phyloP scores from a whole-genome alignment of 2,113 vertebrate species.

The Prionailurus viverrinus region DNA sequence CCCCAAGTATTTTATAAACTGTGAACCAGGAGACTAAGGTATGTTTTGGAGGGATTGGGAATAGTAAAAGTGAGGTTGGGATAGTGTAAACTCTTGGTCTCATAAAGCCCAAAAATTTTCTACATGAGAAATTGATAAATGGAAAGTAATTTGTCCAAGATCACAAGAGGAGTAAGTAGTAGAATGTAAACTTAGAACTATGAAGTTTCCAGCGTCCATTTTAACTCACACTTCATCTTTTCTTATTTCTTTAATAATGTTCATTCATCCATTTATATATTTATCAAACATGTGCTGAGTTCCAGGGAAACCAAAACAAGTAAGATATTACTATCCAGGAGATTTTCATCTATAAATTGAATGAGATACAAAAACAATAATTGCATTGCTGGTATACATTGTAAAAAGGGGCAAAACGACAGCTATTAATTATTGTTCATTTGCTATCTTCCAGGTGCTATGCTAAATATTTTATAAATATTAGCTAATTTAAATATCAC shows the following conservation, averaged over 20 bases:
- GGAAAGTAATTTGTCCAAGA: not conserved
- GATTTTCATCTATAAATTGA: not conserved
- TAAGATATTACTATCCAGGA: conserved; percentile 37
- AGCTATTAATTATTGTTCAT: conserved; percentile 14
- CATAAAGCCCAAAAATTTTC: conserved; percentile 47
- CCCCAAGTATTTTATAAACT: not conserved
- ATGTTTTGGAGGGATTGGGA: not conserved
- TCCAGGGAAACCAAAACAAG: conserved; percentile 5
- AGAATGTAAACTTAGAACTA: conserved; percentile 38
- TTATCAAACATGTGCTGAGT: conserved; percentile 46
- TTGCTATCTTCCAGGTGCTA: conserved; percentile 11
- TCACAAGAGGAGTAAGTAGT: not conserved
- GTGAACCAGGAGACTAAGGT: not conserved
- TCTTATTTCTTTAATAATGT: conserved; percentile 44
- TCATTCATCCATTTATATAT: conserved; percentile 52
- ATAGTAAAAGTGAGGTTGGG: not conserved
- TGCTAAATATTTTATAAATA: conserved; percentile 51
- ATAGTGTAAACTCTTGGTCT: not conserved
- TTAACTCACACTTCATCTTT: conserved; percentile 10
- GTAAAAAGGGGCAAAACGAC: not conserved
- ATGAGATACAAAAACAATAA: conserved; percentile 27
- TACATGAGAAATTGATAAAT: conserved; percentile 21
- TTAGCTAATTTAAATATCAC: conserved; percentile 5
- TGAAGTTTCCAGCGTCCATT: not conserved
- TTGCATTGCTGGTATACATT: not conserved